Evolutionary conservation across 2,113 vertebrate genomes (phyloP).

Genomic region (Lanius collurio): DNA sequence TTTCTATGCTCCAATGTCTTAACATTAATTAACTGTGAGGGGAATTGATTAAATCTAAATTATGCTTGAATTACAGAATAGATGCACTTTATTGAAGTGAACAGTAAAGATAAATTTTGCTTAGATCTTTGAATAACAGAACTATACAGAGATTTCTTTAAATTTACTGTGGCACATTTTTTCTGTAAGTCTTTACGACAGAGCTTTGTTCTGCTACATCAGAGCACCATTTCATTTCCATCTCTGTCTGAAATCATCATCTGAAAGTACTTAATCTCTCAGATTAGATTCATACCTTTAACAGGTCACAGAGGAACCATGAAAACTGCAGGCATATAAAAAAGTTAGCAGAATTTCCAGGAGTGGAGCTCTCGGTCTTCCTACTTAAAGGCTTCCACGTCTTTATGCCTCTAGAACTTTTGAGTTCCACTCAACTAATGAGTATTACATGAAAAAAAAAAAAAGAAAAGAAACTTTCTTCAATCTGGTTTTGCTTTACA

Average conservation of each 20-base stretch:
- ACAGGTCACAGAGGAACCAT: neutral
- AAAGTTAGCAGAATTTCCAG: neutral
- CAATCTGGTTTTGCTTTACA: neutral
- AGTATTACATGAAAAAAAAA: neutral
- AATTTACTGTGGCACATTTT: neutral
- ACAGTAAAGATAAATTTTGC: neutral
- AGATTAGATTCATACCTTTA: neutral
- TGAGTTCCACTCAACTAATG: neutral
- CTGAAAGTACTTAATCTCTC: neutral
- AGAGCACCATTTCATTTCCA: neutral
- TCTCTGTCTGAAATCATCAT: neutral
- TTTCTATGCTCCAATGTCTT: neutral
- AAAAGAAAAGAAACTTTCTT: neutral
- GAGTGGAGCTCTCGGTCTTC: neutral
- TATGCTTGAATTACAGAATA: neutral
- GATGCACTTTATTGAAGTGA: neutral
- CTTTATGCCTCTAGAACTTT: neutral
- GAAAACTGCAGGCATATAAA: neutral
- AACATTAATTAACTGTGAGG: neutral
- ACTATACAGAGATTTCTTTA: neutral
- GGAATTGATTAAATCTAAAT: neutral
- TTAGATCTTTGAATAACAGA: neutral
- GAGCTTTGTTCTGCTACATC: neutral
- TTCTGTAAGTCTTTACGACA: neutral
- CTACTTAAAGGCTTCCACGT: neutral